Base-by-base conservation (phyloP, 2,797 vertebrate species). In the Halcyon smyrnensis region DNA sequence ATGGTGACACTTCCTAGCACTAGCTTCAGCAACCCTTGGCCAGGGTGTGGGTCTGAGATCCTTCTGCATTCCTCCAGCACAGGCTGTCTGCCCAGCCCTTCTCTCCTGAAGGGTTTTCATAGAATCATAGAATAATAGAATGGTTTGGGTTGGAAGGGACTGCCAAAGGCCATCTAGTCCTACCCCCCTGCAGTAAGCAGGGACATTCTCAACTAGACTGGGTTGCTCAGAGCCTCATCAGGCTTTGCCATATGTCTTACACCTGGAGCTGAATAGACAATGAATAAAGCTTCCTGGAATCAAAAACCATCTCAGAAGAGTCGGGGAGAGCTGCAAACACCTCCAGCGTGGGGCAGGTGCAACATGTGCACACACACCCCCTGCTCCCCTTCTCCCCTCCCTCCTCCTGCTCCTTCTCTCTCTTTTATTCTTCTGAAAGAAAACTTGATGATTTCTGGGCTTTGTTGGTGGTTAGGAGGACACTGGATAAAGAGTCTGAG, bases 401-500 rank as follows among this genome's bases (percentile, higher is more conserved):
- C 84, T 91, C 89, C 73, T 63, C 83, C 75, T 74, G 57, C 54
- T 54, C 87, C 48, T 30, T 51, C 63, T 65, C 43, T 41, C 50
- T 23, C 82, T 91, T 97, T 92, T 77, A 80, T 95, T 46, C 63
- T 50, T 13, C 74, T 96, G 93, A 96, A 97, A 97, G 94, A 87
- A 96, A 96, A 97, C 94, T 94, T 88, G 87, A 64, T 6, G 54
- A 88, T 95, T 97, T 95, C 85, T 64, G 82, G 84, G 76, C 97
- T 98, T 98, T 98, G 98, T 98, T 97, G 96, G 94, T 97, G 96
- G 76, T 62, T 91, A 87, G 45, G 94, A 97, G 96, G 95, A 96
- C 91, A 57, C 73, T 34, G 93, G 90, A 96, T 97, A 97, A 98
- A 97, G 92, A 94, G 95, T 91, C 95, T 98, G 97, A 97, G 97